Base-by-base conservation (phyloP, 2,797 vertebrate species). In the Scleropages formosus region DNA sequence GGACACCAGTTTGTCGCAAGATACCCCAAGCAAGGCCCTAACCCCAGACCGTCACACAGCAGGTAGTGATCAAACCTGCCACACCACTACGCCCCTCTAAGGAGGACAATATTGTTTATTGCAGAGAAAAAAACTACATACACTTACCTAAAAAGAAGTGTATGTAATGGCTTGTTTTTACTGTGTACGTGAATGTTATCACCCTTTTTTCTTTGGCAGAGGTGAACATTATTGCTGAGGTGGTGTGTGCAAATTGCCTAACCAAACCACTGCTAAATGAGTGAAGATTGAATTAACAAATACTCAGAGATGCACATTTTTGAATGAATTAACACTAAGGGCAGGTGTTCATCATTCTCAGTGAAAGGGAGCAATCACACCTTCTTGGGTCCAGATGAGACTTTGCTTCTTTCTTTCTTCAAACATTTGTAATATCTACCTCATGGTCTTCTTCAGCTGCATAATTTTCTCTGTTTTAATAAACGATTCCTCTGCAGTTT, bases 401-500 rank as follows among this genome's bases (percentile, higher is more conserved):
- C 46, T n/a, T 26, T 6, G 49, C 18, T 26, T 22, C 46, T 26
- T 24, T 8, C 26, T 9, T 46, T n/a, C 4, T n/a, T 15, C 20
- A n/a, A n/a, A n/a, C n/a, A 49, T 68, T 49, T 24, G 1, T 24
- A 68, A 49, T 13, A 22, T 68, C 66, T 51, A 22, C 44, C 66
- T 24, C 67, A 56, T 26, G 22, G 46, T 24, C 7, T 66, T 69
- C 20, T 53, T 24, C 53, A 22, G 26, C 22, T 18, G 46, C 46
- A 70, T 22, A 11, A 22, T 69, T 69, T 69, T 44, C 46, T 22
- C 44, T 69, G 18, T 49, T 69, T 16, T 59, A 59, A 59, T 71
- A 2, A 71, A 71, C 20, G 47, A 59, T 72, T 59, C 26, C 24
- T 26, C 15, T 24, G 69, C 44, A 27, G 22, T 27, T 71, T 56